A percentile compares a stretch with the other conserved stretches of the same genome.
phyloP scores from a whole-genome alignment of 1,140 invertebrate species.

The Anthonomus grandis region DNA sequence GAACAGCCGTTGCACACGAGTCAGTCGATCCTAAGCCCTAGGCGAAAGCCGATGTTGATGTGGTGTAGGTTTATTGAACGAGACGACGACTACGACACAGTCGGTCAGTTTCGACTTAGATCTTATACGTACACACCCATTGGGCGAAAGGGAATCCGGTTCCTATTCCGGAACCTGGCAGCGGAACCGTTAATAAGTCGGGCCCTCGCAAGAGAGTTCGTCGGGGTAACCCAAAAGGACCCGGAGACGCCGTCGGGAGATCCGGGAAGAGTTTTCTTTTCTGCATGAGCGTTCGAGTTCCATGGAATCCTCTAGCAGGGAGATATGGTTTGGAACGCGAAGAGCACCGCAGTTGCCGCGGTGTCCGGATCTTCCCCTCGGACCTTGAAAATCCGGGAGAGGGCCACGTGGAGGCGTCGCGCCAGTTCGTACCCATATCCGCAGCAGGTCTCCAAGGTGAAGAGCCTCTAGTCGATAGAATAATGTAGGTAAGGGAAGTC shows the following conservation, averaged over 20 bases:
- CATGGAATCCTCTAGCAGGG: constrained; percentile 71
- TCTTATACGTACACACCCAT: constrained; percentile 34
- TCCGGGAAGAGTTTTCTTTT: constrained; percentile 78
- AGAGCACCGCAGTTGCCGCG: constrained; percentile 69
- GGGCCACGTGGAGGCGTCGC: constrained; percentile 62
- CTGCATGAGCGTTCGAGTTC: constrained; percentile 61
- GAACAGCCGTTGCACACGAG: constrained; percentile 86
- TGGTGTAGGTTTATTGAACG: constrained; percentile 32
- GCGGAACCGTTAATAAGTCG: constrained; percentile 64
- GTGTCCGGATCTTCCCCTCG: constrained; percentile 51
- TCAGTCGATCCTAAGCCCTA: constrained; percentile 82
- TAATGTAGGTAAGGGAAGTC: constrained; percentile 65
- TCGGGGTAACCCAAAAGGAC: constrained; percentile 53
- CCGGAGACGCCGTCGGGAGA: constrained; percentile 58
- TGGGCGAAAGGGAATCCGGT: constrained; percentile 69
- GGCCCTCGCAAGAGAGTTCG: constrained; percentile 58
- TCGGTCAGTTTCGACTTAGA: no score
- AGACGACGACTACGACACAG: no score
- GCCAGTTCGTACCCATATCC: constrained; percentile 67
- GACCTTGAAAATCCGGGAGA: constrained; percentile 72
- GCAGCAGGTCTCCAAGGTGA: constrained; percentile 82
- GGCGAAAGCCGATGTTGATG: constrained; percentile 59
- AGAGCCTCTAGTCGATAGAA: constrained; percentile 72
- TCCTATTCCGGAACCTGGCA: constrained; percentile 71
- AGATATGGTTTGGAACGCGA: constrained; percentile 63